Evolutionary conservation across 2,113 vertebrate species (phyloP), one percentile per base, ranked within the genome.

Genomic region (Tylochromis polylepis): DNA sequence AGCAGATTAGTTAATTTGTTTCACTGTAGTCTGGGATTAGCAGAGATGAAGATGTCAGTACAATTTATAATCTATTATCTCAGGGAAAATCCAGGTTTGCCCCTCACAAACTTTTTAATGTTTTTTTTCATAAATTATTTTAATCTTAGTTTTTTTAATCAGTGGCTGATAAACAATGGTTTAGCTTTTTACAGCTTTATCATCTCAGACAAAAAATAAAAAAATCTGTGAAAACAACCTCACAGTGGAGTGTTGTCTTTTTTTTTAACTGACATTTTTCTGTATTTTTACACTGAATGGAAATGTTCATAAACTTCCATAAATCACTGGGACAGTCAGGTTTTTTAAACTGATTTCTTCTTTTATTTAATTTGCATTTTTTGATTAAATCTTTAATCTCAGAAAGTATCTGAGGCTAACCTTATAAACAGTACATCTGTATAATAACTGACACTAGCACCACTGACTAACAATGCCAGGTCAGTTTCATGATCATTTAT

Each of bases 111-210:
- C 5, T 34, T n/a, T n/a, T n/a, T n/a, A n/a, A n/a, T n/a, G n/a
- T n/a, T n/a, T n/a, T n/a, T n/a, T n/a, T n/a, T n/a, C n/a, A n/a
- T n/a, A n/a, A n/a, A n/a, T n/a, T n/a, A n/a, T n/a, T n/a, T 62
- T 20, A 34, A 34, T 34, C 11, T 10, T 7, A 11, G 1, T 0
- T 20, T 34, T 60, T 34, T 20, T 2, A 57, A 62, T 20, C 59
- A 34, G 29, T 11, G 29, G 34, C 59, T 62, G 29, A 62, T 34
- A 62, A 62, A 62, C 59, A 34, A 34, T 62, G 59, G 59, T 62
- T 62, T 34, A 3, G 20, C 34, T 62, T 62, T 62, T 34, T 34
- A 60, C 58, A 62, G 9, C 34, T 62, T 34, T 62, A 62, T 62
- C 59, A 62, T 34, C 9, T 62, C 20, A 62, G 9, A 20, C 59